phyloP scores from a whole-genome alignment of 1,140 invertebrate genomes.

The Homarus americanus region DNA sequence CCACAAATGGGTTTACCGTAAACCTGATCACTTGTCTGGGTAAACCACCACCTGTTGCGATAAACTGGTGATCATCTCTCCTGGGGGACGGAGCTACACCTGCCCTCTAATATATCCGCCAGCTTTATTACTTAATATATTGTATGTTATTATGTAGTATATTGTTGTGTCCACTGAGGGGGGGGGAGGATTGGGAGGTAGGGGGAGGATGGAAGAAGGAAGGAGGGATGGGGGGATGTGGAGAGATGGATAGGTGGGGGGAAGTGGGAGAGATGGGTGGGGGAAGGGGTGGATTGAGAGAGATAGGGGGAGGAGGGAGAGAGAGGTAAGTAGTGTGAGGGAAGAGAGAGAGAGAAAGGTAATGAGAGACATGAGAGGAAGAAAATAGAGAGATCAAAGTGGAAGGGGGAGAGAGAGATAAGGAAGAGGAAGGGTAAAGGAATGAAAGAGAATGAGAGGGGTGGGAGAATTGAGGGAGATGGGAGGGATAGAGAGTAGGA shows the following conservation, averaged over 20 bases:
- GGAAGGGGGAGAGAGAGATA: background rate
- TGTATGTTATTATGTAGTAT: constrained; percentile 1
- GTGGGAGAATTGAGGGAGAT: too few species aligned
- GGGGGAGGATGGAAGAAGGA: background rate
- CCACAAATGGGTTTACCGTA: too few species aligned
- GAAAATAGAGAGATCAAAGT: background rate
- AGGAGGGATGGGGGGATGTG: background rate
- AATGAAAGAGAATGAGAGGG: too few species aligned
- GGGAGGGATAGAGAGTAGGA: too few species aligned
- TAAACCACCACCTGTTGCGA: background rate
- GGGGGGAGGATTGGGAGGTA: background rate
- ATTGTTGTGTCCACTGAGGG: background rate
- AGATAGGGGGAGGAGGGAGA: constrained; percentile 11
- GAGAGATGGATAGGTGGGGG: background rate
- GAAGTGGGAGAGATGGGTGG: background rate
- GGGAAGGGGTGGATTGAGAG: background rate
- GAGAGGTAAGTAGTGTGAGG: background rate
- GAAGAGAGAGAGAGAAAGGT: background rate
- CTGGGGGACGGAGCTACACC: too few species aligned
- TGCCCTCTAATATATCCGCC: background rate
- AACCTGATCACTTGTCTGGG: too few species aligned
- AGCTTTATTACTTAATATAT: too few species aligned
- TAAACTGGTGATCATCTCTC: background rate
- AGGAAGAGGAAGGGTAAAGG: too few species aligned
- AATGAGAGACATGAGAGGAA: background rate